Conservation (phyloP, 2,888 invertebrate species). For the Caenorhabditis plicata region DNA sequence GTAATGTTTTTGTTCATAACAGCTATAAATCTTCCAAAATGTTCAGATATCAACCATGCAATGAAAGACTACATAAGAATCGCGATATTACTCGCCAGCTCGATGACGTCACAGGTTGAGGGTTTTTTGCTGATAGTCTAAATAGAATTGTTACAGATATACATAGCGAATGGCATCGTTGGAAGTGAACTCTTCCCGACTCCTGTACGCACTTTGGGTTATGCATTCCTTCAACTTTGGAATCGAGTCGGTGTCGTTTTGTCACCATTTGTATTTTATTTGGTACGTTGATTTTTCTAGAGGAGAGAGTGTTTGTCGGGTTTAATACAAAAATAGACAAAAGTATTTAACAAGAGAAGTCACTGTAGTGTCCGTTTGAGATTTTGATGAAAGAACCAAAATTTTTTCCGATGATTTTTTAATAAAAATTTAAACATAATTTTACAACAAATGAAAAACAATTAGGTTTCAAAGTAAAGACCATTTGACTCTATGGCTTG, state of each 20-base stretch:
- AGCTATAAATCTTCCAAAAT: neutral
- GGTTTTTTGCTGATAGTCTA: neutral
- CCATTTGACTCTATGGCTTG: no score
- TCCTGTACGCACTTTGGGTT: slow-evolving; percentile 54
- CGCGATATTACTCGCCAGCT: slow-evolving; percentile 35
- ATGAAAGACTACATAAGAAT: slow-evolving; percentile 40
- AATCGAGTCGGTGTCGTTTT: slow-evolving; percentile 55
- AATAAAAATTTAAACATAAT: no score
- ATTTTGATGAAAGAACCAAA: no score
- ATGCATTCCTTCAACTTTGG: slow-evolving; percentile 52
- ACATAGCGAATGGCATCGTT: slow-evolving; percentile 45
- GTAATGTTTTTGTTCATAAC: slow-evolving; percentile 6
- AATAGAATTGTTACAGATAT: slow-evolving; percentile 15
- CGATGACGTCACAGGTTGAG: slow-evolving; percentile 43
- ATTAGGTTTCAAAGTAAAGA: no score
- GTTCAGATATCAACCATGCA: slow-evolving; percentile 39
- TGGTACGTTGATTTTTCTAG: slow-evolving; percentile 18
- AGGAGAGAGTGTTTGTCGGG: no score
- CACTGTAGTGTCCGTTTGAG: no score
- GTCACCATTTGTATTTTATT: slow-evolving; percentile 53
- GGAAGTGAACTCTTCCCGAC: slow-evolving; percentile 60
- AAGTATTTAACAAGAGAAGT: no score
- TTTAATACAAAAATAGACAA: no score
- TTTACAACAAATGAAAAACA: no score
- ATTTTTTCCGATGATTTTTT: no score